Evolutionary conservation across 37 sponge, comb jelly and placozoan genomes (phyloP).

Genomic region (Spongilla lacustris): DNA sequence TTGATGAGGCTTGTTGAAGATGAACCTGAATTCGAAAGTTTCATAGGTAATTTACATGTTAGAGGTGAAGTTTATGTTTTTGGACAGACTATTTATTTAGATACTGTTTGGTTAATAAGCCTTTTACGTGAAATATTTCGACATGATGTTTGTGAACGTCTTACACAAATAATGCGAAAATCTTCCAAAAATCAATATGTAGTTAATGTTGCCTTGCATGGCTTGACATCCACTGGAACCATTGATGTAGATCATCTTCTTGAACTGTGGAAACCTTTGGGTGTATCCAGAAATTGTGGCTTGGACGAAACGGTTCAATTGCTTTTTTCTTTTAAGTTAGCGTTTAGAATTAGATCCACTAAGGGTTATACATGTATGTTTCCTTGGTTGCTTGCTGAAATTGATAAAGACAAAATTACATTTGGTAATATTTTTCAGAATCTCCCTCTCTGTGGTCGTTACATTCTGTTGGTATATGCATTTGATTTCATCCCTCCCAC

Average conservation of each 20-base stretch:
- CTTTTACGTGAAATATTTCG: background rate
- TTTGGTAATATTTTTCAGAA: background rate
- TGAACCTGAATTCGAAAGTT: background rate
- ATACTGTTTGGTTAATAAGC: background rate
- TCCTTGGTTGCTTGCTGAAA: background rate
- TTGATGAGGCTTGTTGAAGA: background rate
- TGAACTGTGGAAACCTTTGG: background rate
- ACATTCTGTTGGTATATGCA: background rate
- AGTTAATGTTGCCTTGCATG: too few relatives aligned
- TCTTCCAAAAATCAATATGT: background rate
- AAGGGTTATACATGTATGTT: background rate
- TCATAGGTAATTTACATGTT: background rate
- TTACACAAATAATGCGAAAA: background rate
- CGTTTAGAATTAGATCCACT: background rate
- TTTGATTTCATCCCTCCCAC: background rate
- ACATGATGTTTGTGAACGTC: background rate
- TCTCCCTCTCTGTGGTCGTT: background rate
- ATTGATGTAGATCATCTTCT: background rate
- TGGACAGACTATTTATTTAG: background rate
- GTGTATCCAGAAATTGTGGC: background rate
- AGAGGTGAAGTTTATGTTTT: background rate
- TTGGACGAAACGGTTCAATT: background rate
- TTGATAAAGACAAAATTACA: background rate
- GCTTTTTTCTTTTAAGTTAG: background rate
- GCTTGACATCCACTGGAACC: background rate